Percentiles rank a stretch among this genome's conserved stretches.
Conservation (phyloP, 1,140 invertebrate genomes). For the Achroia grisella region DNA sequence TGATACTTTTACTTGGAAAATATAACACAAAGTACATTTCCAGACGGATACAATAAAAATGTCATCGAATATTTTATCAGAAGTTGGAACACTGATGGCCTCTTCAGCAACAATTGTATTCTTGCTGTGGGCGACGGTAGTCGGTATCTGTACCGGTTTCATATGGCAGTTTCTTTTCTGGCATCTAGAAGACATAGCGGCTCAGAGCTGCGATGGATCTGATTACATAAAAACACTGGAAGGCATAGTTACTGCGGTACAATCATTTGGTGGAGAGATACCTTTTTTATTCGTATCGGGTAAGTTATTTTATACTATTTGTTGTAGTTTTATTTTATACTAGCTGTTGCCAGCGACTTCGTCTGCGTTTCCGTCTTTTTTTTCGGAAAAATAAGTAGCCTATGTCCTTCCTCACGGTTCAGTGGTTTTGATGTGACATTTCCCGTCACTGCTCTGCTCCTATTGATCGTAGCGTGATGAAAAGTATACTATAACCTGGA, state of each 20-base stretch:
- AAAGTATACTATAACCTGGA: too few species aligned
- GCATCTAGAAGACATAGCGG: slow-evolving; percentile 83
- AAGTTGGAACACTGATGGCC: slow-evolving; percentile 77
- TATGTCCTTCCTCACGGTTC: too few species aligned
- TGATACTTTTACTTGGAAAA: too few species aligned
- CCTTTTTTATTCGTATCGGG: slow-evolving; percentile 92
- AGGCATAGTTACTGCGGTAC: slow-evolving; percentile 84
- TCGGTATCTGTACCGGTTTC: slow-evolving; percentile 88
- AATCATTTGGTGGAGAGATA: slow-evolving; percentile 90
- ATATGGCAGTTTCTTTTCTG: slow-evolving; percentile 92
- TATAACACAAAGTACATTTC: slow-evolving; percentile 22
- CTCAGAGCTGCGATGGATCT: slow-evolving; percentile 57
- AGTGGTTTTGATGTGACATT: too few species aligned
- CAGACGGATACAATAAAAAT: slow-evolving; percentile 77
- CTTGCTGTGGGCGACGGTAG: slow-evolving; percentile 84
- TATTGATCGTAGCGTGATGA: too few species aligned
- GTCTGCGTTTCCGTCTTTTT: too few species aligned
- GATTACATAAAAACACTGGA: slow-evolving; percentile 86
- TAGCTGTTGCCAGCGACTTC: too few species aligned
- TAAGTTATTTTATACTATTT: slow-evolving; percentile 21
- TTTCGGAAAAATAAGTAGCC: too few species aligned
- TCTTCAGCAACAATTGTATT: slow-evolving; percentile 80
- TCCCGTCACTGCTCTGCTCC: too few species aligned
- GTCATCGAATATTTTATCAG: slow-evolving; percentile 77
- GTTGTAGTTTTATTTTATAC: not conserved